Evolutionary conservation across 2,888 invertebrate genomes (phyloP).

Genomic region (Epistrophella euchroma): DNA sequence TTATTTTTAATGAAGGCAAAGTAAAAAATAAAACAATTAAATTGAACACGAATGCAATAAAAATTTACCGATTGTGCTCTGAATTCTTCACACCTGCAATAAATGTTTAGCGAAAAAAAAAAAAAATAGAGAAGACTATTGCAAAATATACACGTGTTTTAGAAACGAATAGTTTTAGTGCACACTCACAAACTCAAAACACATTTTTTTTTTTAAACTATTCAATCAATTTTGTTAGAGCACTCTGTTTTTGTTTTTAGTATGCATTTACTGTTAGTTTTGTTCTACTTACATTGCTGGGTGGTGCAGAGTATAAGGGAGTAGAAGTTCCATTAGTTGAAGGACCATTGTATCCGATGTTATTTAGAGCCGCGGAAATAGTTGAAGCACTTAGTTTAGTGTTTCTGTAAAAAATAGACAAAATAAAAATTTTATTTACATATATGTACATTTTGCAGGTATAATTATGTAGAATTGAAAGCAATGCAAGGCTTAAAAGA

Average conservation of each 20-base stretch:
- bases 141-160: slow-evolving; percentile 51
- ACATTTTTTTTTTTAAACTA: background rate
- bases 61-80: slow-evolving; percentile 25
- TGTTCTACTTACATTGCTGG: slow-evolving; percentile 81
- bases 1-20: slow-evolving; percentile 9
- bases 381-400: slow-evolving; percentile 89
- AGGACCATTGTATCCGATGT: slow-evolving; percentile 83
- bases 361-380: slow-evolving; percentile 89
- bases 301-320: slow-evolving; percentile 77
- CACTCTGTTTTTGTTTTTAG: slow-evolving; percentile 49
- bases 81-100: slow-evolving; percentile 57
- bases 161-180: slow-evolving; percentile 26
- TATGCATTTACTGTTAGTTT: slow-evolving; percentile 6
- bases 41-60: slow-evolving; percentile 17
- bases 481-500: slow-evolving; percentile 19
- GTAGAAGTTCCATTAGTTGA: slow-evolving; percentile 81
- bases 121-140: slow-evolving; percentile 1
- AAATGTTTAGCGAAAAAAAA: slow-evolving; percentile 15
- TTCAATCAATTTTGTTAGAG: slow-evolving; percentile 65
- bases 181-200: slow-evolving; percentile 36
- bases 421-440: slow-evolving; percentile 29
- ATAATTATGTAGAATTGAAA: background rate
- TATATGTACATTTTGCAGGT: background rate
- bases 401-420: slow-evolving; percentile 84
- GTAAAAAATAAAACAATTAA: slow-evolving; percentile 22